Evolutionary conservation across 2,888 invertebrate species (phyloP).

Genomic region (Congeria kusceri): DNA sequence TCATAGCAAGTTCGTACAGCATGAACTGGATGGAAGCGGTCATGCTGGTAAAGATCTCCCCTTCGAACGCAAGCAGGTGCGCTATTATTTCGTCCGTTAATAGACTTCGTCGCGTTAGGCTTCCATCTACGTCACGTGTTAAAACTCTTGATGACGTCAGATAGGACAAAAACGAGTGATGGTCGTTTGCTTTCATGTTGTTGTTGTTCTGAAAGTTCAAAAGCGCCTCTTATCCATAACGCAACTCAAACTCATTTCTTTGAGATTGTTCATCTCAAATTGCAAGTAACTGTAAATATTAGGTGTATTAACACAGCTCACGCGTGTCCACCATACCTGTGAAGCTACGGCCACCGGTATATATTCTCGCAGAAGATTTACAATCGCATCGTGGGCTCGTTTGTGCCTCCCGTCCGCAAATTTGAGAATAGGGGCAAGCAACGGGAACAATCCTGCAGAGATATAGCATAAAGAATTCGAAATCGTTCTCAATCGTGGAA

Average conservation of each 20-base stretch:
- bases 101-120: slow-evolving; percentile 46
- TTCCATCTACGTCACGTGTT: slow-evolving; percentile 57
- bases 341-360: neutral
- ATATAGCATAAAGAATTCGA: neutral
- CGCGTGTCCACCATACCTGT: slow-evolving; percentile 17
- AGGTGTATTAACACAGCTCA: too few species aligned
- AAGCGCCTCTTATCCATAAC: neutral
- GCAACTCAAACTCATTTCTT: too few species aligned
- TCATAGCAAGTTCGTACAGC: slow-evolving; percentile 53
- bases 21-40: slow-evolving; percentile 41
- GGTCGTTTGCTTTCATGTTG: slow-evolving; percentile 18
- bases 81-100: slow-evolving; percentile 61
- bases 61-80: slow-evolving; percentile 45
- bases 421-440: slow-evolving; percentile 57
- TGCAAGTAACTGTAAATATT: too few species aligned
- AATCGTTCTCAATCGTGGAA: too few species aligned
- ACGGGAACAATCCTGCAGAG: slow-evolving; percentile 65
- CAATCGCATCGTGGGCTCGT: slow-evolving; percentile 39
- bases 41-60: slow-evolving; percentile 48
- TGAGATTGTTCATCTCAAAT: too few species aligned
- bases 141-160: slow-evolving; percentile 43
- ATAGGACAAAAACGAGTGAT: slow-evolving; percentile 47
- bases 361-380: slow-evolving; percentile 39
- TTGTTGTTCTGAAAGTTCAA: slow-evolving; percentile 47
- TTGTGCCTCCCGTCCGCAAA: slow-evolving; percentile 62